These are phyloP conservation scores for Otus sunia DNA, from an alignment of 2,113 vertebrate genomes.

Conservation along the genomic window DNA sequence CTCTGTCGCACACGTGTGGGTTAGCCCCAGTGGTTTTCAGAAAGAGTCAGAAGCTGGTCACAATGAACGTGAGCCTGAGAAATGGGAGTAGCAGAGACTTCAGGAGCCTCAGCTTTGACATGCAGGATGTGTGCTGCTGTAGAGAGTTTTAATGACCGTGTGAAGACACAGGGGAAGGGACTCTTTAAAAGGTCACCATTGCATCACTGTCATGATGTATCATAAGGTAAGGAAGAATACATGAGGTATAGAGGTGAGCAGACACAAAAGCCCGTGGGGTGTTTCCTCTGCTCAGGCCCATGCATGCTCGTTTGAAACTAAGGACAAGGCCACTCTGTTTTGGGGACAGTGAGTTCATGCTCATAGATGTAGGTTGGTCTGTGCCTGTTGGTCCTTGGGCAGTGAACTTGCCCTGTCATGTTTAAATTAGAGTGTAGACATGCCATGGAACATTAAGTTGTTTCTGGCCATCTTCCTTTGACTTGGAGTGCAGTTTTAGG, in stretches of 20 bases:
- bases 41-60: not conserved
- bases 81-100: not conserved
- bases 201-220: not conserved
- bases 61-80: not conserved
- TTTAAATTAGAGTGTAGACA: constrained; percentile 39
- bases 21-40: not conserved
- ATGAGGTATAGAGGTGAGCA: not conserved
- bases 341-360: not conserved
- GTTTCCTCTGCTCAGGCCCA: not conserved
- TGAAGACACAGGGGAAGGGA: not conserved
- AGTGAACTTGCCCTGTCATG: constrained; percentile 14
- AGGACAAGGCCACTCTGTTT: not conserved
- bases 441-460: not conserved
- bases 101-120: not conserved
- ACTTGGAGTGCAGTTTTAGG: not conserved
- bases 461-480: constrained; percentile 1
- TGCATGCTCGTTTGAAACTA: not conserved
- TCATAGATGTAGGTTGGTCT: not conserved
- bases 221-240: not conserved
- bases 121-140: not conserved
- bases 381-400: not conserved
- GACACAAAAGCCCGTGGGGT: not conserved
- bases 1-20: fast-evolving
- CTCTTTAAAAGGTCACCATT: not conserved
- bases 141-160: not conserved